Evolutionary conservation across 2,113 vertebrate species (phyloP).

Genomic region (Monopterus albus): DNA sequence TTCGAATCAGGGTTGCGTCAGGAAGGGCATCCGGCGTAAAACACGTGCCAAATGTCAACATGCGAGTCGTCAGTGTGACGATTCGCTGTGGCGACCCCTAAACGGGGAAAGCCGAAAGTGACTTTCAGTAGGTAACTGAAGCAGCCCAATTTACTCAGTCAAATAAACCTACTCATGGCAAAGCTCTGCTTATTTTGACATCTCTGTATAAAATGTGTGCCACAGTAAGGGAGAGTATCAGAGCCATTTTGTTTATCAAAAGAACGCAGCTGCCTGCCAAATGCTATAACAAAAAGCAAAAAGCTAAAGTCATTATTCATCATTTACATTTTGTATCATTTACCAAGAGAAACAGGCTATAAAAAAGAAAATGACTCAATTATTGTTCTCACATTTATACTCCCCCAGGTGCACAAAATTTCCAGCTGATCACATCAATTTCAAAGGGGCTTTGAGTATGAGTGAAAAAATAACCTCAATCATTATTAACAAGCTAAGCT

Average conservation of each 20-base stretch:
- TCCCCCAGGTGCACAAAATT: neutral
- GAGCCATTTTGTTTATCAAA: neutral
- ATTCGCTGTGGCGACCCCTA: too few species aligned
- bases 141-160: neutral
- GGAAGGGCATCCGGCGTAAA: too few species aligned
- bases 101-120: too few species aligned
- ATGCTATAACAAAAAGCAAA: conserved; percentile 26
- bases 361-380: neutral
- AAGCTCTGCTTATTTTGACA: neutral
- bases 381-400: neutral
- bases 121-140: neutral
- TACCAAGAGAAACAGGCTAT: neutral
- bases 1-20: too few species aligned
- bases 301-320: neutral
- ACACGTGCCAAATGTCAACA: too few species aligned
- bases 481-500: too few species aligned
- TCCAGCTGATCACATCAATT: conserved; percentile 1
- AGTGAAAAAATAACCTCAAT: too few species aligned
- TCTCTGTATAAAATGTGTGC: neutral
- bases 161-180: neutral
- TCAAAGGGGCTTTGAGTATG: too few species aligned
- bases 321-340: neutral
- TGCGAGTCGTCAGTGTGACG: too few species aligned
- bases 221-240: neutral
- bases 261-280: conserved; percentile 8